A percentile compares a stretch with the other conserved stretches of the same genome.
These are phyloP conservation scores for Bombus sibiricus DNA, from an alignment of 1,140 invertebrate species.

Conservation along the genomic window DNA sequence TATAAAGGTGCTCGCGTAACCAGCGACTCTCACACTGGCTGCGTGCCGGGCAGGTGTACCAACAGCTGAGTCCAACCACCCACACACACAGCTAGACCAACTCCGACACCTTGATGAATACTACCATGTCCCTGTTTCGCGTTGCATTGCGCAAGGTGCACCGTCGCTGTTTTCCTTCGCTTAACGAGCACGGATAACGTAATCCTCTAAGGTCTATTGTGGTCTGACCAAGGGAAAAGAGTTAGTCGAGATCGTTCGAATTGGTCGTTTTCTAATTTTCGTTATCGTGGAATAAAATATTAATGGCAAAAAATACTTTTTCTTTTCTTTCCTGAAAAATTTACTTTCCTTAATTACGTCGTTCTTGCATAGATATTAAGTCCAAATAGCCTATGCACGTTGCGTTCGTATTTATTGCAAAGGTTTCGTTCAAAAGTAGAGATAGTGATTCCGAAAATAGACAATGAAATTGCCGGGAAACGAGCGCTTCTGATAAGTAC, in stretches of 20 bases:
- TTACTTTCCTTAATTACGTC: too few species aligned
- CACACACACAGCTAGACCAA: conserved; percentile 50
- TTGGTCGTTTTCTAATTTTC: not conserved
- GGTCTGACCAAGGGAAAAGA: not conserved
- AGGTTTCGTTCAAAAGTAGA: not conserved
- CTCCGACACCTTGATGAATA: conserved; percentile 74
- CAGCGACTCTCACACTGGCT: conserved; percentile 48
- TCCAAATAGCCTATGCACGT: not conserved
- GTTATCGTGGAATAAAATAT: not conserved
- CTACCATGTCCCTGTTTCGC: conserved; percentile 65
- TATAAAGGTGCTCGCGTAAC: conserved; percentile 60
- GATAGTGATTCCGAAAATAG: not conserved
- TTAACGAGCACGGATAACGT: conserved; percentile 42
- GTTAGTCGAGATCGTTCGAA: not conserved
- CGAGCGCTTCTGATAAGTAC: conserved; percentile 34
- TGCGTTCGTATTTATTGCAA: not conserved
- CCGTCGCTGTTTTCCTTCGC: conserved; percentile 39
- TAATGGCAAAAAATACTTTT: not conserved
- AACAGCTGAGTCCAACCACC: conserved; percentile 76
- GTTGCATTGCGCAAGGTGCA: conserved; percentile 73
- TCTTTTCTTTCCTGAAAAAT: too few species aligned
- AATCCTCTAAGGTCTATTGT: conserved; percentile 31
- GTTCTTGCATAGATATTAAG: not conserved
- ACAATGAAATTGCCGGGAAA: conserved; percentile 33
- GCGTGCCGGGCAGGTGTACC: conserved; percentile 68